Evolutionary conservation across 2,113 vertebrate species (phyloP), one percentile per base, ranked within the genome.

Genomic region (Ceuthmochares aereus): DNA sequence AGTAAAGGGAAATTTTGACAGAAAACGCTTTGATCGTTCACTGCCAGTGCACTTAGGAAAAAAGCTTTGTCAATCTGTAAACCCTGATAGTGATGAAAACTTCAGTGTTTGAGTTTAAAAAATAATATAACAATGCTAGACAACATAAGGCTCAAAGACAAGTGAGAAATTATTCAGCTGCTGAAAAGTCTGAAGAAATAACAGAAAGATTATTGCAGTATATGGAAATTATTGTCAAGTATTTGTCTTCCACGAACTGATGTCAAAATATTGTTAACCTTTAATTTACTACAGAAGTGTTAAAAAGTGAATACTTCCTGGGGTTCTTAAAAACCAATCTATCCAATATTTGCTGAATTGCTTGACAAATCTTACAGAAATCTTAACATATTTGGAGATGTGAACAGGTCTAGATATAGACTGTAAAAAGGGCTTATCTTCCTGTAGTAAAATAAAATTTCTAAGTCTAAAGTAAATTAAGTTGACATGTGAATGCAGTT

Each of bases 91-190:
- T 1, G 5, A 87, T 69, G 45, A 90, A 85, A 94, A 67, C 26
- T 36, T 92, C 81, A 63, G 29, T 54, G 63, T 32, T 91, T 60
- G 80, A 59, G 30, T 52, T 90, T 54, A 56, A 89, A 90, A 89
- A 87, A 84, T 54, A 87, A 58, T 82, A 52, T 51, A 68, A 79
- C 22, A 26, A 32, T 64, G 75, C n/a, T 58, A 88, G 40, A 42
- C n/a, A 36, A 27, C 3, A 2, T 42, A 54, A 88, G 40, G n/a
- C 67, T 93, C 72, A 64, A 63, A 90, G 75, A 59, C 47, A 91
- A 95, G 84, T 32, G 37, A 76, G 74, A 89, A 87, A 94, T 89
- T 69, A 78, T 76, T 83, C 70, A 81, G 47, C 52, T 62, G 80
- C 49, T 93, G 69, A 55, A 74, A 84, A 95, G 52, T 32, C 66